Percentiles rank a stretch among this genome's conserved stretches.
phyloP scores from a whole-genome alignment of 2,888 invertebrate genomes.

The Sialis lutaria region DNA sequence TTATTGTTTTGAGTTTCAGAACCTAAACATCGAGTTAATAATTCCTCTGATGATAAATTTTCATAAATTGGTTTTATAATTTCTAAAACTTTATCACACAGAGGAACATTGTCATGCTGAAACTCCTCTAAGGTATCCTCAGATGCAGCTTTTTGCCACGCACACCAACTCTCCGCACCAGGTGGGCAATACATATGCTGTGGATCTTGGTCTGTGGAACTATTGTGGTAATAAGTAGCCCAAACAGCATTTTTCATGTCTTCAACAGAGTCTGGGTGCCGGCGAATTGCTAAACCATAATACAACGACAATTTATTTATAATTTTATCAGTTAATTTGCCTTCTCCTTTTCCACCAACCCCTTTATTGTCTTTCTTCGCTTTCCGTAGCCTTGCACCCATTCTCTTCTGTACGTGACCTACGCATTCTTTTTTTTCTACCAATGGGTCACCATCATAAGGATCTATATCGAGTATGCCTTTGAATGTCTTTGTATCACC shows the following conservation, averaged over 20 bases:
- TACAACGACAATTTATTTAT: no score
- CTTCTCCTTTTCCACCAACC: no score
- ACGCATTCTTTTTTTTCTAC: constrained; percentile 9
- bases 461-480: constrained; percentile 7
- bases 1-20: no score
- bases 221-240: constrained; percentile 16
- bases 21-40: no score
- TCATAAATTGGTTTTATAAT: no score
- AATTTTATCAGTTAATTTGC: no score
- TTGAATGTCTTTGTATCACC: constrained; percentile 11
- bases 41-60: no score
- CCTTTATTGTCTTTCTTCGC: no score
- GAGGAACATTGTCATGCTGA: not conserved
- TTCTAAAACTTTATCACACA: no score
- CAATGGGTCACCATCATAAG: constrained; percentile 5
- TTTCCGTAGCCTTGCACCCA: constrained; percentile 7
- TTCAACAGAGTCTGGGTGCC: constrained; percentile 13
- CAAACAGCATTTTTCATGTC: constrained; percentile 15
- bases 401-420: constrained; percentile 9
- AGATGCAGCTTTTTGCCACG: constrained; percentile 7
- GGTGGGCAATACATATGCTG: constrained; percentile 15
- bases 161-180: constrained; percentile 10
- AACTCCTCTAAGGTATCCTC: not conserved
- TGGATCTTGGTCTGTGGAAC: constrained; percentile 16
- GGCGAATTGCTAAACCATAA: constrained; percentile 16